These are phyloP conservation scores for Chlorospingus flavigularis DNA, from an alignment of 2,797 vertebrate species.

Conservation along the genomic window DNA sequence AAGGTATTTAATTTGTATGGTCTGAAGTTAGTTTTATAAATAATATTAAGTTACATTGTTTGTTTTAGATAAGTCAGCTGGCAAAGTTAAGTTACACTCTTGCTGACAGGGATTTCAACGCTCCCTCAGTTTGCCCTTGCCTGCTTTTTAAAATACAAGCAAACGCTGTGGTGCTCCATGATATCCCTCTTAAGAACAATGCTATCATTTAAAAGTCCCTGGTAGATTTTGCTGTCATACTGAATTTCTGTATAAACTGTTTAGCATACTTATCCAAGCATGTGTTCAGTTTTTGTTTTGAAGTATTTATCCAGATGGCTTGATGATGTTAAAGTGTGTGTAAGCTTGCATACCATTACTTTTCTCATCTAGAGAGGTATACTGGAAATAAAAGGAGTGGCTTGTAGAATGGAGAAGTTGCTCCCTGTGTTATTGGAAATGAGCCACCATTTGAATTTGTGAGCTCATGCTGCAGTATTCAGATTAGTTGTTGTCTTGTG, in stretches of 20 bases:
- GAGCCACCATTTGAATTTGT: slow-evolving; percentile 63
- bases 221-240: background rate
- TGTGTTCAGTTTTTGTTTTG: background rate
- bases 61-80: slow-evolving; percentile 7
- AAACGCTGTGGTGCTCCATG: background rate
- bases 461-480: slow-evolving; percentile 61
- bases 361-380: slow-evolving; percentile 27
- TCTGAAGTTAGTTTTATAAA: background rate
- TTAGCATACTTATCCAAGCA: background rate
- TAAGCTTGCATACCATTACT: slow-evolving; percentile 11
- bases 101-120: background rate
- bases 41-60: background rate
- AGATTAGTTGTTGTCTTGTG: slow-evolving; percentile 59
- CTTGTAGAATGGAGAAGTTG: slow-evolving; percentile 53
- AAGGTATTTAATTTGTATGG: background rate
- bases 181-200: background rate
- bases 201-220: background rate
- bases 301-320: background rate
- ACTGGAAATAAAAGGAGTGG: slow-evolving; percentile 37
- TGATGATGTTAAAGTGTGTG: background rate
- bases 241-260: background rate
- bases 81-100: background rate
- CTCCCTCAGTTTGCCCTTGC: background rate
- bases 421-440: slow-evolving; percentile 41
- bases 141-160: background rate